Base-by-base conservation (phyloP, 1,140 invertebrate species). In the Chymomyza costata region DNA sequence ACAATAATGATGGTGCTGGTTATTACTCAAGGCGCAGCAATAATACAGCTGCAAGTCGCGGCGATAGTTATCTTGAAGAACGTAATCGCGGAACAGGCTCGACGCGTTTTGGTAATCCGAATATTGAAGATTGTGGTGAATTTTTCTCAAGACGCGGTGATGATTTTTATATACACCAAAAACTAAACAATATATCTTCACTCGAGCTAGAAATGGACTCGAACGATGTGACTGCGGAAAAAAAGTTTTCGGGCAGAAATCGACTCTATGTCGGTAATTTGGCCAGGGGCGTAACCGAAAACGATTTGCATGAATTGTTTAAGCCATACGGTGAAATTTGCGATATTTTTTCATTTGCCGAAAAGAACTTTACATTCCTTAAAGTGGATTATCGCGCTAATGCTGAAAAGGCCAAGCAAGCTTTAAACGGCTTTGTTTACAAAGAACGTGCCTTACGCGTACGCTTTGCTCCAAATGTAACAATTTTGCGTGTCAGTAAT, bases 271-370 rank as follows among this genome's bases (percentile, higher is more conserved):
- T 99, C 34, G 98, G 98, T 49, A 99, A 99, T 88, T 99, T 99
- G 88, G 98, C 98, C 34, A 99, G 99, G 86, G 98, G 98, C 52
- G 97, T 99, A 5, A 98, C 97, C 44, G 98, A 99, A 88, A 96
- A 98, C 80, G 96, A 98, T 86, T 99, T 99, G 91, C 90, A 91
- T 57, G 91, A 92, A 52, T 85, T 99, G 84, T 97, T 98, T 76
- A 87, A 89, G 32, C 88, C 90, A 17, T 97, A 90, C 87, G 97
- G 97, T 32, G 95, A 97, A 87, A 91, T 93, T 43, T 91, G 92
- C n/a, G 98, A 99, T 87, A 86, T 96, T 5, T 99, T 98, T 86
- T 87, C 99, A 0, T 98, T 98, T 86, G 92, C 94, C 60, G 93
- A 96, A 43, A 98, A 99, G 85, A 97, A 97, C 80, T 99, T 99